Evolutionary conservation across 2,797 vertebrate species (phyloP).

Genomic region (Onychomys torridus): DNA sequence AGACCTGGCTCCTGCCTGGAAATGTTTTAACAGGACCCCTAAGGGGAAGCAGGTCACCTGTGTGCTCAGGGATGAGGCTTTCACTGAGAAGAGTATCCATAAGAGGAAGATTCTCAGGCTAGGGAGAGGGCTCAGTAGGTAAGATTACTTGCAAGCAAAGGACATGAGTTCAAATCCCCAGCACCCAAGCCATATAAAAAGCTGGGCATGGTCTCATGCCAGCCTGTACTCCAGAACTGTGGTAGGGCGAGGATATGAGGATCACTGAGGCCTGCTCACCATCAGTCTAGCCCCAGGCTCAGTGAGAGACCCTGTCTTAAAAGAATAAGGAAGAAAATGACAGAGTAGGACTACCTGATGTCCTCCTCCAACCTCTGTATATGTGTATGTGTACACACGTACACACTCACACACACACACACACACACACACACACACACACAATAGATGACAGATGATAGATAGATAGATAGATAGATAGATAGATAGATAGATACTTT

Average conservation of each 20-base stretch:
- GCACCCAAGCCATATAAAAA: not conserved
- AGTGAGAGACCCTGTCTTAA: not conserved
- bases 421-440: not conserved
- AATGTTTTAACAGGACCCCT: not conserved
- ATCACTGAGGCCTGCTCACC: not conserved
- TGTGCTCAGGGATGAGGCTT: not conserved
- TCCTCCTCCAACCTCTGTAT: not conserved
- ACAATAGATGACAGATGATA: not conserved
- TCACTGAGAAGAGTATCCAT: not conserved
- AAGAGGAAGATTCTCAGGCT: not conserved
- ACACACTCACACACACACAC: not conserved
- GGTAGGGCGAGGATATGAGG: not conserved
- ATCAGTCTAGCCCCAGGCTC: not conserved
- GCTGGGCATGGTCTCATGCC: not conserved
- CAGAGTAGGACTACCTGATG: not conserved
- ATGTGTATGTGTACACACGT: accelerated
- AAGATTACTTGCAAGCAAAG: not conserved
- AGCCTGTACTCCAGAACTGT: not conserved
- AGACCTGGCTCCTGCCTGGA: not conserved
- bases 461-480: too few species aligned
- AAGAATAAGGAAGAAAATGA: not conserved
- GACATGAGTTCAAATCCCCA: not conserved
- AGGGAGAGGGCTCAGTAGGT: not conserved
- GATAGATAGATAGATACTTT: too few species aligned
- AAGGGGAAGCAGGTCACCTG: not conserved